phyloP scores from a whole-genome alignment of 2,888 invertebrate species.

The Notodonta ziczac region DNA sequence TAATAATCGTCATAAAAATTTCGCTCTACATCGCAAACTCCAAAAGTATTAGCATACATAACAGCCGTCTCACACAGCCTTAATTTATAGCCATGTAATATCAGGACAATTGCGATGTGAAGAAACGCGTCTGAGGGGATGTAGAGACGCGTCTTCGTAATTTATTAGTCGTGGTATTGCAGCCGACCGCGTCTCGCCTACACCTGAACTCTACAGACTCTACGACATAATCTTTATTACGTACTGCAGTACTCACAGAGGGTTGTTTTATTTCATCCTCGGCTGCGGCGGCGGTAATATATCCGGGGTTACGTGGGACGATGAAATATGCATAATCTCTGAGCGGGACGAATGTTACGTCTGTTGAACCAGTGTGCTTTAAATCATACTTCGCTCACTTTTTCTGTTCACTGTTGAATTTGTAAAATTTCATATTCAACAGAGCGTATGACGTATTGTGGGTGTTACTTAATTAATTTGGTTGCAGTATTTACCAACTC shows the following conservation, averaged over 20 bases:
- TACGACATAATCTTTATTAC: slow-evolving; percentile 74
- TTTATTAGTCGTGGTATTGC: slow-evolving; percentile 76
- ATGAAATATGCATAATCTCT: slow-evolving; percentile 58
- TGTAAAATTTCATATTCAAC: slow-evolving; percentile 12
- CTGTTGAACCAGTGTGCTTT: slow-evolving; percentile 40
- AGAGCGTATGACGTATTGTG: neutral
- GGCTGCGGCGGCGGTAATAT: slow-evolving; percentile 53
- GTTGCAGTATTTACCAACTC: too few relatives aligned
- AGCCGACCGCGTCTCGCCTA: slow-evolving; percentile 44
- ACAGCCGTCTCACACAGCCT: slow-evolving; percentile 43
- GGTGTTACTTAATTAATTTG: too few relatives aligned
- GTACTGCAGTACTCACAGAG: slow-evolving; percentile 53
- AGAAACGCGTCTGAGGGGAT: slow-evolving; percentile 65
- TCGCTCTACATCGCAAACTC: too few relatives aligned
- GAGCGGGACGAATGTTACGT: slow-evolving; percentile 49
- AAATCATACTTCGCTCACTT: slow-evolving; percentile 31
- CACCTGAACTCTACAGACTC: slow-evolving; percentile 58
- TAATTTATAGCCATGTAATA: slow-evolving; percentile 77
- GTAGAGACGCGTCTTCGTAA: slow-evolving; percentile 61
- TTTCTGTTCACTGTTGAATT: slow-evolving; percentile 22
- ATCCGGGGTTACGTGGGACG: slow-evolving; percentile 52
- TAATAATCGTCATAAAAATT: too few relatives aligned
- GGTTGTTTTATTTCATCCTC: slow-evolving; percentile 64
- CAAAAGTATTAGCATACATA: slow-evolving; percentile 55
- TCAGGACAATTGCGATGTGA: slow-evolving; percentile 72